phyloP scores from a whole-genome alignment of 1,140 invertebrate species.

The Octopus bimaculoides region DNA sequence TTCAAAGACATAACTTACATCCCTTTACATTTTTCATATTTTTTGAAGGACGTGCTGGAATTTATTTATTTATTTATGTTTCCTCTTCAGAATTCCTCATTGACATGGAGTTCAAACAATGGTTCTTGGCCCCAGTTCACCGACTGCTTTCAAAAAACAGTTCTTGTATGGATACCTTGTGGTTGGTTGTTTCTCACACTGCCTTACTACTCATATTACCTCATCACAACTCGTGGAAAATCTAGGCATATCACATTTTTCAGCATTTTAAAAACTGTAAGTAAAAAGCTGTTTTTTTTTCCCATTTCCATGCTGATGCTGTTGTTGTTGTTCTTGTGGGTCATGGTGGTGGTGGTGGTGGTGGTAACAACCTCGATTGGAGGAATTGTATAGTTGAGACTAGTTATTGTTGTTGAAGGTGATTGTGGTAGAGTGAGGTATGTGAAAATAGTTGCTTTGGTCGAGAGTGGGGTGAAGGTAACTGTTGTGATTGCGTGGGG shows the following conservation, averaged over 20 bases:
- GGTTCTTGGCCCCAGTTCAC: constrained; percentile 61
- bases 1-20: too few species aligned
- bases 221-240: background rate
- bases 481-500: too few species aligned
- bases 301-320: too few species aligned
- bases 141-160: constrained; percentile 62
- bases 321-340: too few species aligned
- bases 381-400: too few species aligned
- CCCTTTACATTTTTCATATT: too few species aligned
- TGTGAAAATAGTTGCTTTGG: background rate
- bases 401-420: too few species aligned
- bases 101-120: constrained; percentile 64
- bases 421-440: too few species aligned
- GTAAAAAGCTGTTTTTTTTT: background rate
- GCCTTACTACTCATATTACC: constrained; percentile 65
- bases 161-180: constrained; percentile 83
- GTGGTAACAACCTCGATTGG: too few species aligned
- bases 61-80: background rate
- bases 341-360: too few species aligned
- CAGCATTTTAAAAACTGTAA: constrained; percentile 3
- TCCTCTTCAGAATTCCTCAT: constrained; percentile 29
- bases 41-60: too few species aligned
- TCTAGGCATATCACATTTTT: constrained; percentile 38
- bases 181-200: constrained; percentile 77
- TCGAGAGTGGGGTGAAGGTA: constrained; percentile 13